Evolutionary conservation across 2,113 vertebrate genomes (phyloP).

Genomic region (Lagenorhynchus albirostris): DNA sequence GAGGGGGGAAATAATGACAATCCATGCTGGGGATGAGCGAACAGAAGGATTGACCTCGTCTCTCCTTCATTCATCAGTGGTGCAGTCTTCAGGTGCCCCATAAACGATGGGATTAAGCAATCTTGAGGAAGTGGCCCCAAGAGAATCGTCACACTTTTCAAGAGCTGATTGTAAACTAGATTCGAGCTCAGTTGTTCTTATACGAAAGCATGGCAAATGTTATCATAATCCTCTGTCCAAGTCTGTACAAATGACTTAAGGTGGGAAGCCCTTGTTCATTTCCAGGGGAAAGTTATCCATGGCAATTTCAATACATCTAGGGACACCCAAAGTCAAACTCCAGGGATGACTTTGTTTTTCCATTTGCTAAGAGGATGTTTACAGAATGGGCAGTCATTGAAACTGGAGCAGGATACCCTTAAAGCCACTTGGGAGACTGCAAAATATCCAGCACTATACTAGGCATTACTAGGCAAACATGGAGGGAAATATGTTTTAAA

Average conservation of each 20-base stretch:
- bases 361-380: not conserved
- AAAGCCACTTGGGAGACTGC: not conserved
- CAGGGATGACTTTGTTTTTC: not conserved
- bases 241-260: not conserved
- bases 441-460: not conserved
- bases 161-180: not conserved
- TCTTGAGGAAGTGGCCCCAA: not conserved
- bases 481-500: not conserved
- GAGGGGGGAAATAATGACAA: accelerated
- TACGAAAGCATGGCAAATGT: not conserved
- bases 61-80: not conserved
- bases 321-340: not conserved
- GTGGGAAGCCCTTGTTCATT: not conserved
- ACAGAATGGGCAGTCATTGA: not conserved
- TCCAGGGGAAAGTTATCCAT: not conserved
- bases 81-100: too few species aligned
- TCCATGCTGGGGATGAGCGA: not conserved
- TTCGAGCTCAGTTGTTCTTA: not conserved
- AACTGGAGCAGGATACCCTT: not conserved
- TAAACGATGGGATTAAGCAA: not conserved
- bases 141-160: not conserved
- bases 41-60: not conserved
- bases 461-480: not conserved
- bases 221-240: not conserved
- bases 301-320: not conserved